Evolutionary conservation across 2,797 vertebrate species (phyloP), one percentile per base, ranked within the genome.

Genomic region (Manis crassicaudata): DNA sequence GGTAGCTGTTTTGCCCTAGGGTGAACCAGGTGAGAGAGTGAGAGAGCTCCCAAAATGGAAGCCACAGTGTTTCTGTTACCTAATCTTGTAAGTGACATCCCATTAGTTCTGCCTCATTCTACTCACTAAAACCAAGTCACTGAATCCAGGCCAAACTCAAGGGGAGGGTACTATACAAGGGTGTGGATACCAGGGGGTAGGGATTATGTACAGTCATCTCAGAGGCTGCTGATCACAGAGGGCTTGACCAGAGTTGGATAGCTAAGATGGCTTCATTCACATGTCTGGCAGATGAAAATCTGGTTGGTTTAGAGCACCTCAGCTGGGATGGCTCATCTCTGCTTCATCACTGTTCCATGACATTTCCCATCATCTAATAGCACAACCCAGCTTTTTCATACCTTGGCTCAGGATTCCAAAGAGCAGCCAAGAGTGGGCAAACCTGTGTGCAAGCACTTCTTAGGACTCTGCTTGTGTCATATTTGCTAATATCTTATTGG

Each of bases 281-380:
- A 85, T 46, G 50, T 76, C 63, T 77, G 40, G 79, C 27, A 93
- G 29, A 43, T 88, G 79, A 85, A 93, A 93, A 92, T 75, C 17
- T 58, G 25, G 54, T 62, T 56, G 13, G 46, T 29, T 21, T 81
- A 82, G 46, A 37, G 46, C 27, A 52, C 56, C 12, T 90, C 58
- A 56, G 60, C 4, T 82, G 29, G 52, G 75, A 86, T 54, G 67
- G 16, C 27, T 76, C 63, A n/a, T 72, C 37, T 92, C 77, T 76
- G 32, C 35, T 72, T 63, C 67, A 95, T 75, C 67, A 93, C 18
- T 88, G 20, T 35, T 90, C 62, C 52, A 54, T 85, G 67, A 81
- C 17, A 20, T 56, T 43, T 89, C 37, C 92, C 54, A 92, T 40
- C 43, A 76, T 77, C 32, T 50, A 70, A 67, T 10, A 79, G 27